phyloP scores from a whole-genome alignment of 2,888 invertebrate genomes.

The Masnerella sp. region DNA sequence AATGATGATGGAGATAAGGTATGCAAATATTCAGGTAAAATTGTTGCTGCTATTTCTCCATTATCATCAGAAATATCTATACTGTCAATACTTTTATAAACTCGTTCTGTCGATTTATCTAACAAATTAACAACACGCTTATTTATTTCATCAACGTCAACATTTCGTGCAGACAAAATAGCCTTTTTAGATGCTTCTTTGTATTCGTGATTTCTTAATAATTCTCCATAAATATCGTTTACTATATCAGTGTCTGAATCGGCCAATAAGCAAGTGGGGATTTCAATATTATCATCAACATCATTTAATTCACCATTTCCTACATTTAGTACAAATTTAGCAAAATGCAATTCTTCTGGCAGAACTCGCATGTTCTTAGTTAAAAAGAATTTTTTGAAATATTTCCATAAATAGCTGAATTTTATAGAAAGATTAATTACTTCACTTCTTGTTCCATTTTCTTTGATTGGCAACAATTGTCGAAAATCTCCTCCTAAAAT shows the following conservation, averaged over 20 bases:
- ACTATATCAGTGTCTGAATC: conserved; percentile 1
- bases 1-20: conserved; percentile 7
- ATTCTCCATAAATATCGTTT: not conserved
- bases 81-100: conserved; percentile 2
- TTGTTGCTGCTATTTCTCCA: conserved; percentile 11
- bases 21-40: conserved; percentile 13
- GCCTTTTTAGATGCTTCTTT: conserved; percentile 3
- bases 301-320: conserved; percentile 8
- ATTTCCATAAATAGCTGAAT: too few relatives aligned
- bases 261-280: conserved; percentile 1
- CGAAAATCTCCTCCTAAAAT: too few relatives aligned
- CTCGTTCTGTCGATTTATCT: conserved; percentile 1
- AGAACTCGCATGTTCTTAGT: conserved; percentile 7
- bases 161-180: conserved; percentile 9
- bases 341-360: conserved; percentile 12
- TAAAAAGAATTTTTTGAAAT: not conserved
- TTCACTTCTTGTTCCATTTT: too few relatives aligned
- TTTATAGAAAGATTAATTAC: too few relatives aligned
- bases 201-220: conserved; percentile 2
- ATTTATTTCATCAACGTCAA: too few relatives aligned
- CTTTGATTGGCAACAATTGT: too few relatives aligned
- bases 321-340: conserved; percentile 3
- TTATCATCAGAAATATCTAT: conserved; percentile 7
- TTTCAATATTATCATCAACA: conserved; percentile 2
- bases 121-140: conserved; percentile 11